Percentiles rank a stretch among this genome's conserved stretches.
These are phyloP conservation scores for Athrips mouffetella DNA, from an alignment of 2,888 invertebrate species.

Conservation along the genomic window DNA sequence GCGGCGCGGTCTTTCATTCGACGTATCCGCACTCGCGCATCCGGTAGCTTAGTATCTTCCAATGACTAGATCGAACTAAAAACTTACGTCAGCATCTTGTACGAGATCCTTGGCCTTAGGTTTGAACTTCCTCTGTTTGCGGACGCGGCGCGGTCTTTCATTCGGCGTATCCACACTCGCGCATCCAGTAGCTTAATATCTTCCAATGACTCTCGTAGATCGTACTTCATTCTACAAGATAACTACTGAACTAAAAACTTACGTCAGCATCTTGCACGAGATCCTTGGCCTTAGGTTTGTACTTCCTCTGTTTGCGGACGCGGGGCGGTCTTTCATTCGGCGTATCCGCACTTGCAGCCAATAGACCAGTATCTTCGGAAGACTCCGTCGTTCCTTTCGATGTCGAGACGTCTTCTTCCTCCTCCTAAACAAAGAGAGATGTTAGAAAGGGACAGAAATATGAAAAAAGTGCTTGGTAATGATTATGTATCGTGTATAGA, in stretches of 20 bases:
- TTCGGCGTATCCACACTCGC: too few species aligned
- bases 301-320: slow-evolving; percentile 54
- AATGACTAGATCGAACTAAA: slow-evolving; percentile 21
- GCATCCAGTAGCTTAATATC: too few species aligned
- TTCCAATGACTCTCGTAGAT: too few species aligned
- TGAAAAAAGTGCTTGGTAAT: too few species aligned
- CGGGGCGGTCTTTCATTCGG: slow-evolving; percentile 29
- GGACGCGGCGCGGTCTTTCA: too few species aligned
- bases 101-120: too few species aligned
- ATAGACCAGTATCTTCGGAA: slow-evolving; percentile 38
- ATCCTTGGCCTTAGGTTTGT: slow-evolving; percentile 60
- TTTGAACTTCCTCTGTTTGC: too few species aligned
- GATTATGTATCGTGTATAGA: too few species aligned
- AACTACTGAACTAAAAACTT: slow-evolving; percentile 30
- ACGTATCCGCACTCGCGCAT: too few species aligned
- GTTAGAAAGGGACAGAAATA: background rate
- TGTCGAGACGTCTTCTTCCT: slow-evolving; percentile 66
- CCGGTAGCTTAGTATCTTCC: too few species aligned
- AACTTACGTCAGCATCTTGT: slow-evolving; percentile 71
- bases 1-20: too few species aligned
- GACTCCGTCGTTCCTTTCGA: slow-evolving; percentile 52
- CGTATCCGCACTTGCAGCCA: slow-evolving; percentile 31
- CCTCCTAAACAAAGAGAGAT: slow-evolving; percentile 26
- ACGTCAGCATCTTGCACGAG: slow-evolving; percentile 71
- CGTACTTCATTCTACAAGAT: too few species aligned